These are phyloP conservation scores for Pentamera pediparva DNA, from an alignment of 53 echinoderm and acorn worm genomes.

Conservation along the genomic window DNA sequence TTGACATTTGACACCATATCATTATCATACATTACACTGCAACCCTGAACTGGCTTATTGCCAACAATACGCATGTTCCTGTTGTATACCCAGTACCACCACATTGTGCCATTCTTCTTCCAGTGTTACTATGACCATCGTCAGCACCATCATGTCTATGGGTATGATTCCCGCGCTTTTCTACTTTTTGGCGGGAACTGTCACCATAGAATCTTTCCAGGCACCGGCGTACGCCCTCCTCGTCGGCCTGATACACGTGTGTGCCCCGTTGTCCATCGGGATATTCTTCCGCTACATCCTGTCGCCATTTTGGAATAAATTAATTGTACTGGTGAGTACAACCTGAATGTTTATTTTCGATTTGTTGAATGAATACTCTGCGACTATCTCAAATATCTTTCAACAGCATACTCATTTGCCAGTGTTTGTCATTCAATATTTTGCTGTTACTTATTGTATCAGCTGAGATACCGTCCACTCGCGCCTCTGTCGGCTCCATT, in stretches of 20 bases:
- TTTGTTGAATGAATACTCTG: neutral
- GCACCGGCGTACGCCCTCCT: conserved; percentile 46
- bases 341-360: neutral
- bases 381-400: neutral
- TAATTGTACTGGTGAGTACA: conserved; percentile 43
- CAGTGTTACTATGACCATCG: conserved; percentile 54
- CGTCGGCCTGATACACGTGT: conserved; percentile 34
- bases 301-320: conserved; percentile 30
- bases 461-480: too few species aligned
- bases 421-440: too few species aligned
- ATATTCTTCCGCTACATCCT: conserved; percentile 36
- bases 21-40: neutral
- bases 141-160: conserved; percentile 56
- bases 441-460: too few species aligned
- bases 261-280: conserved; percentile 43
- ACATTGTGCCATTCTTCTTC: neutral
- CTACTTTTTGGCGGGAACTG: conserved; percentile 40
- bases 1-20: too few species aligned
- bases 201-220: conserved; percentile 27
- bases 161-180: conserved; percentile 58
- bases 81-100: neutral
- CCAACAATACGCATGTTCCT: neutral
- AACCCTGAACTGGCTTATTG: neutral
- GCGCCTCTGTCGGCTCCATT: too few species aligned
- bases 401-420: too few species aligned